Evolutionary conservation across 2,113 vertebrate species (phyloP).

Genomic region (Pseudopodoces humilis): DNA sequence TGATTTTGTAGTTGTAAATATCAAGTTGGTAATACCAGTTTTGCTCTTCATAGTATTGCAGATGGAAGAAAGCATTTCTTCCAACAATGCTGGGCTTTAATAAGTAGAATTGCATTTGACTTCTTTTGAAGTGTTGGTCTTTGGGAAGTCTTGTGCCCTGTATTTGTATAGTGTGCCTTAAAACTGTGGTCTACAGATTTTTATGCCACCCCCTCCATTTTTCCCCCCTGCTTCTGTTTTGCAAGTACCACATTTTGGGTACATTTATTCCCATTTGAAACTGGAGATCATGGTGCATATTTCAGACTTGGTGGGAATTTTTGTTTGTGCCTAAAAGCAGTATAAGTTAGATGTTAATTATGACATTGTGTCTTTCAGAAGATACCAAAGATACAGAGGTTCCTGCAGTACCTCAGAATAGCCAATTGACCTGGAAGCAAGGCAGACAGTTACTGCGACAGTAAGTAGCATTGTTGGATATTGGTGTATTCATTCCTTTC

Average conservation of each 20-base stretch:
- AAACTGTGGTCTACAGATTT: neutral
- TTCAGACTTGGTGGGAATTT: neutral
- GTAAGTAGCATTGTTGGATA: constrained; percentile 78
- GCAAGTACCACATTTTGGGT: neutral
- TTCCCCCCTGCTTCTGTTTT: neutral
- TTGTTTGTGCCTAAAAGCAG: neutral
- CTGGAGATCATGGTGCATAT: neutral
- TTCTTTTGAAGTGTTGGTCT: neutral
- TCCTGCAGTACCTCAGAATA: constrained; percentile 92
- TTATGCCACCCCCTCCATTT: rapidly evolving
- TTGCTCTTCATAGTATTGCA: neutral
- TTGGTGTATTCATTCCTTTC: neutral
- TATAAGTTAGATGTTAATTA: neutral
- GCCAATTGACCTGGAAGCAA: constrained; percentile 98
- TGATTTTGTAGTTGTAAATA: neutral
- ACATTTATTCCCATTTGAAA: neutral
- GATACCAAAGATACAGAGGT: constrained; percentile 98
- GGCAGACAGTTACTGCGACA: constrained; percentile 96
- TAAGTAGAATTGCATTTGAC: neutral
- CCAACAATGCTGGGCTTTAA: neutral
- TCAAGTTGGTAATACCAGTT: neutral
- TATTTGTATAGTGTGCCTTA: neutral
- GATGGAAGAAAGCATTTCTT: neutral
- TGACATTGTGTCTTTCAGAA: constrained; percentile 73
- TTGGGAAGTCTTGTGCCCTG: neutral